Conservation (phyloP, 2,113 vertebrate genomes). For the Amblyornis subalaris region DNA sequence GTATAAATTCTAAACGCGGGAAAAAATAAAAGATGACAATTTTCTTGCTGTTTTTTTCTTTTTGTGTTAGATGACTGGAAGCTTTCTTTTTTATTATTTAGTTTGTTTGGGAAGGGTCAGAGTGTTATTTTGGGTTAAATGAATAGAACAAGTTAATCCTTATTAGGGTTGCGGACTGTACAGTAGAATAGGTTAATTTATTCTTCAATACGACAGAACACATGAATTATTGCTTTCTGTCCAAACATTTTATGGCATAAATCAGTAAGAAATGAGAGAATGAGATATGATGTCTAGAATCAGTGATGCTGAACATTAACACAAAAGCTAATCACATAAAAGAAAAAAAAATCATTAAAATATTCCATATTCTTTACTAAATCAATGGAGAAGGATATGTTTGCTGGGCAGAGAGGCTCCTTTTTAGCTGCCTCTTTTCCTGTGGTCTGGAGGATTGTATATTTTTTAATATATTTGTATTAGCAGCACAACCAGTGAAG, state of each 20-base stretch:
- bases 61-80: neutral
- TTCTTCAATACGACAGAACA: slow-evolving; percentile 14
- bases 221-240: slow-evolving; percentile 13
- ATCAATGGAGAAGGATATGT: neutral
- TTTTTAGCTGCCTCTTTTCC: neutral
- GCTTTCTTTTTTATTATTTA: neutral
- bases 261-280: slow-evolving; percentile 30
- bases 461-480: neutral
- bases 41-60: neutral
- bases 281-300: neutral
- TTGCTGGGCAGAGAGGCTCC: neutral
- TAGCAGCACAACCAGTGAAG: neutral
- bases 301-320: neutral
- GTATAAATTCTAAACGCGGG: neutral
- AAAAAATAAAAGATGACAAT: fast-evolving
- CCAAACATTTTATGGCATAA: neutral
- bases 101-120: neutral
- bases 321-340: neutral
- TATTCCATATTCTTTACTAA: neutral
- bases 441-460: neutral
- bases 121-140: neutral
- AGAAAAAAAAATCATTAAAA: neutral
- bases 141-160: slow-evolving; percentile 7
- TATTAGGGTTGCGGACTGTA: neutral
- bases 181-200: slow-evolving; percentile 18